These are phyloP conservation scores for Epizoanthus rinbou DNA, from an alignment of 92 coral and sea anemone genomes.

Conservation along the genomic window DNA sequence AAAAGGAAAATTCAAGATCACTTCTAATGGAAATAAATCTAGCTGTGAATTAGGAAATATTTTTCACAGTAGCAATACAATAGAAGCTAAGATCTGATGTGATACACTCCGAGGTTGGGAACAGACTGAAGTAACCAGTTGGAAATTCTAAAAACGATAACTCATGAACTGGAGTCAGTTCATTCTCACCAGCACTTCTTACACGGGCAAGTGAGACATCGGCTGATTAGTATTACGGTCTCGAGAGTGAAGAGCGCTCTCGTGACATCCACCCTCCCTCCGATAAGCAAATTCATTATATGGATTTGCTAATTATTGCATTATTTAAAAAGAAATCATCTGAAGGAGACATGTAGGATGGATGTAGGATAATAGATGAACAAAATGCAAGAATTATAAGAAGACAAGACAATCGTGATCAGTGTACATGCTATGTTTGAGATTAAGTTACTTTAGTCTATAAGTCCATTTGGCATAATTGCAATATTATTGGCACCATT, in stretches of 20 bases:
- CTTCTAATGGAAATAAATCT: slow-evolving; percentile 16
- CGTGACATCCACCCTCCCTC: too few species aligned
- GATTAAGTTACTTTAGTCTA: slow-evolving; percentile 15
- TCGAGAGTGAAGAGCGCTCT: slow-evolving; percentile 6
- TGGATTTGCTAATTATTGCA: too few species aligned
- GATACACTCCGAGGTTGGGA: slow-evolving; percentile 21
- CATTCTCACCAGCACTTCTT: slow-evolving; percentile 10
- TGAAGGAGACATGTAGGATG: too few species aligned
- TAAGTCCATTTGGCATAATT: slow-evolving; percentile 16
- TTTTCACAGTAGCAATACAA: slow-evolving; percentile 6
- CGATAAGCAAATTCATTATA: too few species aligned
- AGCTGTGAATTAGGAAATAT: slow-evolving; percentile 4
- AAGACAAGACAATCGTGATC: too few species aligned
- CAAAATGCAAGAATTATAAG: too few species aligned
- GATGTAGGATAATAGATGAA: too few species aligned
- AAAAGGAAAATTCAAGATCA: slow-evolving; percentile 11
- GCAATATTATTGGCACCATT: slow-evolving; percentile 17
- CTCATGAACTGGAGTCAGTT: slow-evolving; percentile 6
- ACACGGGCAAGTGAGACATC: not conserved
- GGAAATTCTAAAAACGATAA: slow-evolving; percentile 16
- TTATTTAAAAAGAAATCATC: too few species aligned
- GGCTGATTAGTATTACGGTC: not conserved
- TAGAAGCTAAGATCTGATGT: not conserved
- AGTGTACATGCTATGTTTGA: slow-evolving; percentile 17
- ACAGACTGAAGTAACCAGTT: slow-evolving; percentile 12